Conservation (phyloP, 2,888 invertebrate species). For the Epinotia bilunana region DNA sequence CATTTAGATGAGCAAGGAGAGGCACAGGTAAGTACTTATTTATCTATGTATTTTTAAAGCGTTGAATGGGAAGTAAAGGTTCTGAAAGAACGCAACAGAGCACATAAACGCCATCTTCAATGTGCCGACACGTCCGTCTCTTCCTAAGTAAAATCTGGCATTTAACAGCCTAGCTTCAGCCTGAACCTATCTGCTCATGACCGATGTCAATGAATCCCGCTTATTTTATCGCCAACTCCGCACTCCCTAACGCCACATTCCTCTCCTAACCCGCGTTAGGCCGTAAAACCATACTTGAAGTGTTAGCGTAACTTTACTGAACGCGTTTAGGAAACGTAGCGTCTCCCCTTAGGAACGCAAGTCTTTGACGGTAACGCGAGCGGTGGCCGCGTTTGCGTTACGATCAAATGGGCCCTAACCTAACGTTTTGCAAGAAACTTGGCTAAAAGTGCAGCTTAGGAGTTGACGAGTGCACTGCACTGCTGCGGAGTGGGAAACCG, state of each 20-base stretch:
- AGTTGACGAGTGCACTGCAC: constrained; percentile 68
- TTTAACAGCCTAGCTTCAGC: constrained; percentile 54
- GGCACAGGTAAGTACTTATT: background rate
- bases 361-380: constrained; percentile 47
- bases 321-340: constrained; percentile 55
- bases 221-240: constrained; percentile 68
- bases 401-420: constrained; percentile 51
- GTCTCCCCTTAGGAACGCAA: constrained; percentile 51
- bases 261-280: constrained; percentile 53
- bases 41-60: too few species aligned
- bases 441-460: constrained; percentile 56
- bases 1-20: too few species aligned
- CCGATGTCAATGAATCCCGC: constrained; percentile 77
- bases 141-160: constrained; percentile 55
- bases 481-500: constrained; percentile 68
- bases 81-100: background rate
- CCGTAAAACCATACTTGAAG: constrained; percentile 52
- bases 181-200: constrained; percentile 66
- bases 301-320: constrained; percentile 54
- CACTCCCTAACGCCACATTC: constrained; percentile 57
- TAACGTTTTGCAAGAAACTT: constrained; percentile 58
- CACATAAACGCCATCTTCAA: background rate
- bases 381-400: constrained; percentile 59
- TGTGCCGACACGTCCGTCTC: background rate
- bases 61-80: background rate